phyloP scores from a whole-genome alignment of 2,113 vertebrate species.

The Uria aalge region DNA sequence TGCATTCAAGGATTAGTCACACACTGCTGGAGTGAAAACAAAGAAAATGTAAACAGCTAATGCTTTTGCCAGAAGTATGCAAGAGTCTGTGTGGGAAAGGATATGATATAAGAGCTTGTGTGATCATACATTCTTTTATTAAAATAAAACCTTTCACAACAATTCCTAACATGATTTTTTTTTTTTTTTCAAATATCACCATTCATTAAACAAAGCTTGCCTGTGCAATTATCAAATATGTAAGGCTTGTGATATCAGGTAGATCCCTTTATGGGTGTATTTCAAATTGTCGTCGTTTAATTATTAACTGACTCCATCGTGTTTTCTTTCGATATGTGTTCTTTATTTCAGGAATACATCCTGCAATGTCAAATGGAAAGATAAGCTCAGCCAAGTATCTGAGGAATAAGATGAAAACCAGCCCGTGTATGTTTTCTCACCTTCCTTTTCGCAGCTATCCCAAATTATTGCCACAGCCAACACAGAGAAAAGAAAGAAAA shows the following conservation, averaged over 20 bases:
- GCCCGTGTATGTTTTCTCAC: neutral
- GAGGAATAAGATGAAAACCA: neutral
- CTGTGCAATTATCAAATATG: conserved; percentile 59
- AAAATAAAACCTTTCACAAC: conserved; percentile 43
- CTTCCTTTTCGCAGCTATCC: neutral
- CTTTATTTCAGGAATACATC: conserved; percentile 27
- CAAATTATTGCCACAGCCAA: neutral
- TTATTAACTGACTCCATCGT: conserved; percentile 50
- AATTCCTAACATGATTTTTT: conserved; percentile 31
- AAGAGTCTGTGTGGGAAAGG: conserved; percentile 45
- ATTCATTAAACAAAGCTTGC: conserved; percentile 54
- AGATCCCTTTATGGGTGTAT: conserved; percentile 6
- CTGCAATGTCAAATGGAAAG: neutral
- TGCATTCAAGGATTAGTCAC: conserved; percentile 38
- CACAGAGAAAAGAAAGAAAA: neutral
- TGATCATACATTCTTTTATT: conserved; percentile 43
- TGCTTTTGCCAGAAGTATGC: conserved; percentile 31
- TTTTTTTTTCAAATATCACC: neutral
- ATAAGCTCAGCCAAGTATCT: neutral
- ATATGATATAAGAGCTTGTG: conserved; percentile 23
- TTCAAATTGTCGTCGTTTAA: conserved; percentile 43
- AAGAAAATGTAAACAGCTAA: conserved; percentile 38
- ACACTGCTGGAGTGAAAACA: conserved; percentile 20
- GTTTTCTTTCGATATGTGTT: neutral
- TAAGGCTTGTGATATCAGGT: conserved; percentile 52